phyloP scores from a whole-genome alignment of 2,888 invertebrate genomes.

The Sarcophaga carnaria region DNA sequence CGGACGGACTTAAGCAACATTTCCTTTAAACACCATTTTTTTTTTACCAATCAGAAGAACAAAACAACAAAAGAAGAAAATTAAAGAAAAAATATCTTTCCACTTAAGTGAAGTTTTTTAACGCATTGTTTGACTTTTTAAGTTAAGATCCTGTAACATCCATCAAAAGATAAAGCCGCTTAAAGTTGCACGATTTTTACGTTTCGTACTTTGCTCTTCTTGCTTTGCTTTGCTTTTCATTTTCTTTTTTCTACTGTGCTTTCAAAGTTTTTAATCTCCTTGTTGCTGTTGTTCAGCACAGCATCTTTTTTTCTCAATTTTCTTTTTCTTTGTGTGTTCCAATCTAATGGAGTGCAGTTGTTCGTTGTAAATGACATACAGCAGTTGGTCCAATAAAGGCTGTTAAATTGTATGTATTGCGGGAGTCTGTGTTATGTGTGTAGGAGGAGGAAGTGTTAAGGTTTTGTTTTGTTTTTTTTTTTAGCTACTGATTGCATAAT shows the following conservation, averaged over 20 bases:
- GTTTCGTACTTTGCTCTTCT: constrained; percentile 5
- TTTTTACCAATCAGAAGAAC: too few species aligned
- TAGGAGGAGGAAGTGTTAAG: constrained; percentile 64
- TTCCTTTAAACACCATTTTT: too few species aligned
- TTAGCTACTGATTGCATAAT: constrained; percentile 66
- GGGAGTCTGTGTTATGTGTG: constrained; percentile 22
- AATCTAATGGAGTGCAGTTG: background rate
- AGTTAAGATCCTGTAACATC: constrained; percentile 69
- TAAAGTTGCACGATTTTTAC: constrained; percentile 62
- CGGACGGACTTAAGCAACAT: too few species aligned
- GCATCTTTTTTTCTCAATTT: background rate
- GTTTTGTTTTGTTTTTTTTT: constrained; percentile 6
- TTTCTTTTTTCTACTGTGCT: constrained; percentile 2
- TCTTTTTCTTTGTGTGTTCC: constrained; percentile 15
- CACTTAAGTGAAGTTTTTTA: constrained; percentile 63
- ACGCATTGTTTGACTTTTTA: constrained; percentile 66
- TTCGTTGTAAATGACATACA: background rate
- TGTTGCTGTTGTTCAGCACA: background rate
- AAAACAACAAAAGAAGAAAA: constrained; percentile 15
- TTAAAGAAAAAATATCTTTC: constrained; percentile 15
- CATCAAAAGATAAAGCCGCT: constrained; percentile 70
- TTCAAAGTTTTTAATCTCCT: too few species aligned
- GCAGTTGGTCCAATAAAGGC: constrained; percentile 44
- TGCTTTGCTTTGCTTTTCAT: constrained; percentile 13
- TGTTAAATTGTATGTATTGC: constrained; percentile 40